These are phyloP conservation scores for Tortrix viridana DNA, from an alignment of 2,888 invertebrate species.

Conservation along the genomic window DNA sequence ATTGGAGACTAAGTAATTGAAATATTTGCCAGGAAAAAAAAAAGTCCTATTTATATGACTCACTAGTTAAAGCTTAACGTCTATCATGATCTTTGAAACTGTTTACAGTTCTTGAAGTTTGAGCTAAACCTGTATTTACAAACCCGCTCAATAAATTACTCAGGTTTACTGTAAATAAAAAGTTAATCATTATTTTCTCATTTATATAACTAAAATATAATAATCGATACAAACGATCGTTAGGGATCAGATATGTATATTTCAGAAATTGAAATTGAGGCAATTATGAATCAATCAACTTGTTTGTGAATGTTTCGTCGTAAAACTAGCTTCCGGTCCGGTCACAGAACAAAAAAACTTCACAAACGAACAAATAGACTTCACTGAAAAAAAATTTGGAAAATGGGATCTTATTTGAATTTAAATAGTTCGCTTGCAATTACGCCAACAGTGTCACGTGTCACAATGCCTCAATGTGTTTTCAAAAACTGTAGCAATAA, in stretches of 20 bases:
- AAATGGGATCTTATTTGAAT: too few relatives aligned
- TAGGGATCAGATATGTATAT: too few relatives aligned
- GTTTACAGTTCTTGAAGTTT: conserved; percentile 15
- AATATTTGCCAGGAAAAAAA: too few relatives aligned
- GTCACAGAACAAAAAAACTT: too few relatives aligned
- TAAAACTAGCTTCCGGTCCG: background rate
- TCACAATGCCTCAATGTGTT: too few relatives aligned
- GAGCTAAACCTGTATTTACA: conserved; percentile 16
- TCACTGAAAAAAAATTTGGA: too few relatives aligned
- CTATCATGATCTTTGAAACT: background rate
- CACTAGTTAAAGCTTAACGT: background rate
- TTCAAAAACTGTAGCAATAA: too few relatives aligned
- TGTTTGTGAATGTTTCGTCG: background rate
- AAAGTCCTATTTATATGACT: background rate
- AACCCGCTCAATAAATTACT: background rate
- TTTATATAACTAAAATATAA: background rate
- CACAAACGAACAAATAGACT: too few relatives aligned
- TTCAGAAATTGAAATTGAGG: background rate
- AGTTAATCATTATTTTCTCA: conserved; percentile 1
- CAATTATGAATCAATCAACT: background rate
- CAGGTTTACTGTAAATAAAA: background rate
- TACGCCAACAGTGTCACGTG: too few relatives aligned
- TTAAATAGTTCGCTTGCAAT: too few relatives aligned
- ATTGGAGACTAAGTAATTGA: too few relatives aligned
- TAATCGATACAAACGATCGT: too few relatives aligned